phyloP scores from a whole-genome alignment of 1,140 invertebrate species.

The Musca vetustissima region DNA sequence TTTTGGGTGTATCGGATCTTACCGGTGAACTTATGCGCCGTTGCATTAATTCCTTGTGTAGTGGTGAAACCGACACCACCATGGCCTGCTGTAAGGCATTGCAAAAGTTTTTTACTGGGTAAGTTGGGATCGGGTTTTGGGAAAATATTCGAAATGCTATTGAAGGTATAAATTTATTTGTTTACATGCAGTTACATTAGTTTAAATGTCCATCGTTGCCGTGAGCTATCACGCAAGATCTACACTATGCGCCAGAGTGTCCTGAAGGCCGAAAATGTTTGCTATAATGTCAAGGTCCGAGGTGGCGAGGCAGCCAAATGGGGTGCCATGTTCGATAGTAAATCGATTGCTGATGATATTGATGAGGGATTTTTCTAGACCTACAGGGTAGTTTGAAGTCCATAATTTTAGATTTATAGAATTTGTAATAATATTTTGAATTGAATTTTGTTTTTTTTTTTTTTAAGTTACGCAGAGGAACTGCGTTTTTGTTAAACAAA shows the following conservation, averaged over 20 bases:
- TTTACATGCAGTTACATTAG: slow-evolving; percentile 50
- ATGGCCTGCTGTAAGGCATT: slow-evolving; percentile 73
- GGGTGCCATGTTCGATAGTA: slow-evolving; percentile 45
- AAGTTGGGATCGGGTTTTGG: no score
- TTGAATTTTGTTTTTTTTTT: no score
- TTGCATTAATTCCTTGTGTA: slow-evolving; percentile 80
- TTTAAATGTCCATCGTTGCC: slow-evolving; percentile 56
- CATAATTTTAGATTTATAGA: no score
- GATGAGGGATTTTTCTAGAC: slow-evolving; percentile 49
- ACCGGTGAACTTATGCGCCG: slow-evolving; percentile 89
- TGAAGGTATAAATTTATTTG: no score
- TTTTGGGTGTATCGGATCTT: slow-evolving; percentile 84
- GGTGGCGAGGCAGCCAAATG: slow-evolving; percentile 74
- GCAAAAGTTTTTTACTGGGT: slow-evolving; percentile 70
- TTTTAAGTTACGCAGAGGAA: no score
- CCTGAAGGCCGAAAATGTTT: slow-evolving; percentile 81
- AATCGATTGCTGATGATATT: slow-evolving; percentile 39
- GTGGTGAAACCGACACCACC: slow-evolving; percentile 75
- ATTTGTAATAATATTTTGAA: no score
- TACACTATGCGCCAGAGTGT: slow-evolving; percentile 72
- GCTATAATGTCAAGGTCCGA: slow-evolving; percentile 79
- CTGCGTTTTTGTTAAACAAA: no score
- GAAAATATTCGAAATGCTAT: no score
- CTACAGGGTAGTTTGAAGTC: background rate
- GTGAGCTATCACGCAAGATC: slow-evolving; percentile 74